These are phyloP conservation scores for Chiloscyllium punctatum DNA, from an alignment of 2,797 vertebrate species.

Conservation along the genomic window DNA sequence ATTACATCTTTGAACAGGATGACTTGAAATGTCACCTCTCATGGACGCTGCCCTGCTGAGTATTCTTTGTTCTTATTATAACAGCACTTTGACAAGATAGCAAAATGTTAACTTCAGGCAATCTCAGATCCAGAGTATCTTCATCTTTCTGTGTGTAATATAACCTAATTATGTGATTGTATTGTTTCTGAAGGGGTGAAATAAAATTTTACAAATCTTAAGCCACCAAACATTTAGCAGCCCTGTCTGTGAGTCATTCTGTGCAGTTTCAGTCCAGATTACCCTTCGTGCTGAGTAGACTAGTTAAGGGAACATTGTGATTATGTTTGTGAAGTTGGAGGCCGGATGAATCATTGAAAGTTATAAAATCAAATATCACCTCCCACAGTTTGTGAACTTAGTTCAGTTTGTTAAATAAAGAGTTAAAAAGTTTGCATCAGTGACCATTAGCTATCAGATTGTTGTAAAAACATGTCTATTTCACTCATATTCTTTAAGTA, in stretches of 20 bases:
- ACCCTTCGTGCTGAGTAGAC: not conserved
- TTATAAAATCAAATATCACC: not conserved
- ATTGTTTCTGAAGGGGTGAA: not conserved
- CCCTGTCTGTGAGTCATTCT: not conserved
- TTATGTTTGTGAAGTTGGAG: not conserved
- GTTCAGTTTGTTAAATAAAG: not conserved
- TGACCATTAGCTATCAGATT: not conserved
- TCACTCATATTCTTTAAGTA: not conserved
- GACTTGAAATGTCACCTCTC: too few species aligned
- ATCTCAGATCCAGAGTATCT: not conserved
- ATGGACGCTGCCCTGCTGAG: not conserved
- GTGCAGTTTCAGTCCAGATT: not conserved
- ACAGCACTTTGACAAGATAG: not conserved
- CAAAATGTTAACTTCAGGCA: not conserved
- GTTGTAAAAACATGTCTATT: not conserved
- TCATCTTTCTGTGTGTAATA: not conserved
- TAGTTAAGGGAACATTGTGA: not conserved
- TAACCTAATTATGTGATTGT: not conserved
- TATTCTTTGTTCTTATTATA: not conserved
- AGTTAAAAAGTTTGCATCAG: not conserved
- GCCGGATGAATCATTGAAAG: not conserved
- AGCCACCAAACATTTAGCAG: not conserved
- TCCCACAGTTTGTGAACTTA: not conserved
- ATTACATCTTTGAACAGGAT: too few species aligned
- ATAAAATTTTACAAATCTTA: not conserved